phyloP scores from a whole-genome alignment of 53 echinoderm and acorn worm genomes.

The Holothuria leucospilota region DNA sequence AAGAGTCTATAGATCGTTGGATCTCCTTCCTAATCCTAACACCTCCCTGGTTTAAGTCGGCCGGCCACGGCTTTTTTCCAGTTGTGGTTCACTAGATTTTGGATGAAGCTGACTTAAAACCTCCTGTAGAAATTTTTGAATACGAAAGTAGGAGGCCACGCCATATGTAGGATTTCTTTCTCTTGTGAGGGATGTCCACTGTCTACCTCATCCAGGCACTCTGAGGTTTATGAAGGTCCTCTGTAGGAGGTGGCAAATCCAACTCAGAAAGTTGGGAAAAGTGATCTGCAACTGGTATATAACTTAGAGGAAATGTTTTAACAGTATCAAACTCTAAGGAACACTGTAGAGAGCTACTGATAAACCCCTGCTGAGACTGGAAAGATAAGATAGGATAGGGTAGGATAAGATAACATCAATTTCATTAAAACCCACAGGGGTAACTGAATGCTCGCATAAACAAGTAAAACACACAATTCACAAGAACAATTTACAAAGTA shows the following conservation, averaged over 20 bases:
- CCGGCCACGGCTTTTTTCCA: too few relatives aligned
- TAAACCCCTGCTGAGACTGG: not conserved
- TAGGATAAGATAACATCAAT: too few relatives aligned
- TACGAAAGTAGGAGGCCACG: not conserved
- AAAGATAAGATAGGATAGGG: too few relatives aligned
- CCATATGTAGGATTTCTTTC: constrained; percentile 11
- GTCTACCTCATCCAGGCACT: not conserved
- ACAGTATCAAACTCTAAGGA: not conserved
- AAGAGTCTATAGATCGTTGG: too few relatives aligned
- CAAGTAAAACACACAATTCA: too few relatives aligned
- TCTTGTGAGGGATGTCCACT: not conserved
- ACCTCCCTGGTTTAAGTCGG: too few relatives aligned
- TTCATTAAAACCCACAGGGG: too few relatives aligned
- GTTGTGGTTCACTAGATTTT: not conserved
- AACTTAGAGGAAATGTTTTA: not conserved
- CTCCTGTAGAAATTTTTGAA: not conserved
- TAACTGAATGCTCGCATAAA: too few relatives aligned
- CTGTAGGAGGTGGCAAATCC: constrained; percentile 2
- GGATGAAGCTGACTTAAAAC: not conserved
- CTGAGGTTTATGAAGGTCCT: not conserved
- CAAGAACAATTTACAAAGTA: too few relatives aligned
- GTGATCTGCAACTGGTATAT: not conserved
- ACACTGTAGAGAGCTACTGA: constrained; percentile 11
- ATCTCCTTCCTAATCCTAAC: too few relatives aligned
- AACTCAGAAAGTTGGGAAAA: not conserved